Base-by-base conservation (phyloP, 2,113 vertebrate species). In the Odontophorus gujanensis region DNA sequence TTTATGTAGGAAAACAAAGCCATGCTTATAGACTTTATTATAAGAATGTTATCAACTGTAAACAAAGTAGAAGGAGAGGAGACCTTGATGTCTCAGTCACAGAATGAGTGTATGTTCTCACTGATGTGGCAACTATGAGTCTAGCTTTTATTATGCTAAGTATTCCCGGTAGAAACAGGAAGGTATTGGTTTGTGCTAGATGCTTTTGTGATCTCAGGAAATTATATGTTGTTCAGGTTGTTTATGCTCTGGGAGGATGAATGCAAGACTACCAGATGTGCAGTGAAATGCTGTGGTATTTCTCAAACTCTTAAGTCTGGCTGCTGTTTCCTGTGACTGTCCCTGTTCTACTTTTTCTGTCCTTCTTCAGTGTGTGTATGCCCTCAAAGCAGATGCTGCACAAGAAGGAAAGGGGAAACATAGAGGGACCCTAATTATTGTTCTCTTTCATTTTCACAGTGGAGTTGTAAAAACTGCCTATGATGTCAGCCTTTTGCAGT, bases 61-160 rank as follows among this genome's bases (percentile, higher is more conserved):
- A 83, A 36, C 34, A 63, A 63, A 88, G 77, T 43, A 90, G 36
- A 24, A 71, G 68, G 28, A 92, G 38, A 85, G 55, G 67, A 89
- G 72, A 32, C 83, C 32, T 86, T 47, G 76, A 57, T 88, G 57
- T 71, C 80, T 61, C 80, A 57, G 76, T 96, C 95, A 94, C 50
- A 16, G 19, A 40, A 51, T 92, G 88, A 92, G 55, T 50, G 5
- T 8, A 5, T 78, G 42, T 55, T 75, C 88, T 85, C 80, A 82
- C 67, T 93, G 79, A 61, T 87, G 55, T 92, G 90, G 76, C 20
- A 68, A 76, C 38, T 75, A 38, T 84, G 88, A 94, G 80, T 72
- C 45, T 90, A 16, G 18, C 80, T 90, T 67, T 87, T 86, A 71
- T 83, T 94, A 92, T 43, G 28, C 38, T 51, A 69, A 67, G 82